Evolutionary conservation across 30 jellyfish, hydroid and myxozoan genomes (phyloP).

Genomic region (Catostylus mosaicus): DNA sequence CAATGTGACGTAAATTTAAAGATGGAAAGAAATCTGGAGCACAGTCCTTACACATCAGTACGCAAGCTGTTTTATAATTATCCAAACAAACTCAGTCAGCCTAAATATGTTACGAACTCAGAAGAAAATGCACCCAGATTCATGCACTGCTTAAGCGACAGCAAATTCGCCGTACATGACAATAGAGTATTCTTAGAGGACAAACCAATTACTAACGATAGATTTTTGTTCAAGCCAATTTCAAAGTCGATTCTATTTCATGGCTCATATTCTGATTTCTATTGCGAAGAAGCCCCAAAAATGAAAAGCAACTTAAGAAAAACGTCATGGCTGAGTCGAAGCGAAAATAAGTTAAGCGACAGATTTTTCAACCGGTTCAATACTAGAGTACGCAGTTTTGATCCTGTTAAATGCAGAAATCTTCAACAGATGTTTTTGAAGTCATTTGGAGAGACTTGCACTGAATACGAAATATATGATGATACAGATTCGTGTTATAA

Average conservation of each 20-base stretch:
- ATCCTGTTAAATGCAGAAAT: slow-evolving; percentile 10
- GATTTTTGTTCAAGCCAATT: neutral
- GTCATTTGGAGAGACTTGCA: neutral
- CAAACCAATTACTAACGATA: neutral
- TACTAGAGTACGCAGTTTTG: slow-evolving; percentile 12
- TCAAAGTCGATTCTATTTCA: neutral
- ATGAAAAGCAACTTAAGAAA: neutral
- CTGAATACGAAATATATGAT: neutral
- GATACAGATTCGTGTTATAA: slow-evolving; percentile 14
- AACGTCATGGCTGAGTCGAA: slow-evolving; percentile 10
- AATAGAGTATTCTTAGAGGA: neutral
- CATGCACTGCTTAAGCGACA: neutral
- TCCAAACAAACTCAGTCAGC: slow-evolving; percentile 9
- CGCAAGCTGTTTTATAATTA: slow-evolving; percentile 41
- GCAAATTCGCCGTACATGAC: neutral
- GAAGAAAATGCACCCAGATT: neutral
- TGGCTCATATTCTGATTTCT: slow-evolving; percentile 34
- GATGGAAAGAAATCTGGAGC: slow-evolving; percentile 18
- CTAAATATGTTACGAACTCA: neutral
- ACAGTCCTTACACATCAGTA: slow-evolving; percentile 45
- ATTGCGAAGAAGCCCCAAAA: slow-evolving; percentile 3
- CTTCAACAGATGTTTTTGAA: neutral
- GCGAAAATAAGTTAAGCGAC: slow-evolving; percentile 15
- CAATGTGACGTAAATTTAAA: neutral
- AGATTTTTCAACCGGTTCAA: neutral